Base-by-base conservation (phyloP, 2,113 vertebrate genomes). In the Prolemur simus region DNA sequence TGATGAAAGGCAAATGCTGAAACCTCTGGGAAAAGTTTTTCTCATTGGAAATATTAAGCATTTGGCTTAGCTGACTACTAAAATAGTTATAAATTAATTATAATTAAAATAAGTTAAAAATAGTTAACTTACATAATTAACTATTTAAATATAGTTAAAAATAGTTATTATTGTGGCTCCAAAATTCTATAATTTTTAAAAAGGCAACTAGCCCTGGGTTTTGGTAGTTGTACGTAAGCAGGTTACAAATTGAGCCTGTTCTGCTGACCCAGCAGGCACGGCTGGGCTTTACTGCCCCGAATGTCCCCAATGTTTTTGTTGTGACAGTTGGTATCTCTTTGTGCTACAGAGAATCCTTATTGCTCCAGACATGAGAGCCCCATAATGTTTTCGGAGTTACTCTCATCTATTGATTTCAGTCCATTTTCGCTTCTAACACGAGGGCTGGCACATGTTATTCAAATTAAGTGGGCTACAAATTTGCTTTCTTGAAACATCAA, bases 401-500 rank as follows among this genome's bases (percentile, higher is more conserved):
- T 69, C 1, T 78, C 37, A 47, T 47, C 91, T 89, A 58, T 74
- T 66, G 39, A 71, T 64, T 83, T 86, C n/a, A 42, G 25, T 54
- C 32, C 3, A 13, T 13, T 89, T 68, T 23, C 8, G 6, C 37
- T 87, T 89, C 68, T 93, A 49, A 85, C 68, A 56, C 52, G 6
- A 39, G 88, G 32, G 29, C 47, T 80, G 83, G 45, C 5, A 69
- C 14, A 37, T 60, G 84, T 39, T 45, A 63, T 47, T 95, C 68
- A 88, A 86, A 77, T 49, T 63, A 90, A 87, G 13, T 15, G 6
- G 7, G 73, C 18, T 73, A 60, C 15, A 94, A 58, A 47, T 64
- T 47, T 91, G n/a, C 20, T 95, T 89, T 94, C 56, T 89, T 86
- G 93, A 82, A 60, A 82, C 32, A 82, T 68, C 32, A 52, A 4